Percentiles rank a stretch among this genome's conserved stretches.
Conservation (phyloP, 1,140 invertebrate genomes). For the Drosophila carrolli region DNA sequence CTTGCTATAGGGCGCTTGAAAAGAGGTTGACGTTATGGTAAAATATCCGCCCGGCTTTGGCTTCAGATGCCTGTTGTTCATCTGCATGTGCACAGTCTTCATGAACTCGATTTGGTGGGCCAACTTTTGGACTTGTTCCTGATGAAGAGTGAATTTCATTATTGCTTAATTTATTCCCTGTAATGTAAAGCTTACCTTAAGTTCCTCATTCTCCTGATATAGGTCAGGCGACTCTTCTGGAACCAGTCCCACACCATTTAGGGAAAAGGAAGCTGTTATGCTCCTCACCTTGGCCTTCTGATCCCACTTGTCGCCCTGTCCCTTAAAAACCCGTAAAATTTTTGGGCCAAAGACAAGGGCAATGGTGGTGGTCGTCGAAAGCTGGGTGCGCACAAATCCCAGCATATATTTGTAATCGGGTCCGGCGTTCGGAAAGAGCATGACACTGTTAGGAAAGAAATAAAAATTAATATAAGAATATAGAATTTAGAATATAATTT, state of each 20-base stretch:
- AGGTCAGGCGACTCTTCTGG: slow-evolving; percentile 93
- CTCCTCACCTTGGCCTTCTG: slow-evolving; percentile 91
- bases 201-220: slow-evolving; percentile 95
- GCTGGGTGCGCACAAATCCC: slow-evolving; percentile 93
- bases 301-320: slow-evolving; percentile 94
- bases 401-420: slow-evolving; percentile 95
- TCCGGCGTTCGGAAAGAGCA: slow-evolving; percentile 93
- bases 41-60: slow-evolving; percentile 93
- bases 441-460: slow-evolving; percentile 84
- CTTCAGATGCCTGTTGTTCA: slow-evolving; percentile 94
- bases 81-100: slow-evolving; percentile 96
- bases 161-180: fast-evolving
- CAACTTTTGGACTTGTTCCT: slow-evolving; percentile 96
- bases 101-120: slow-evolving; percentile 96
- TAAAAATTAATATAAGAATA: neutral
- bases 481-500: too few species aligned
- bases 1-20: slow-evolving; percentile 82
- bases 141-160: neutral
- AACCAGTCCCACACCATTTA: slow-evolving; percentile 92
- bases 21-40: slow-evolving; percentile 86
- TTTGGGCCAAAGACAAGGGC: slow-evolving; percentile 94
- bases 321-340: slow-evolving; percentile 91
- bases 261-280: slow-evolving; percentile 92
- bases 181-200: slow-evolving; percentile 87
- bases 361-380: slow-evolving; percentile 94